Base-by-base conservation (phyloP, 2,888 invertebrate species). In the Tenthredo livida region DNA sequence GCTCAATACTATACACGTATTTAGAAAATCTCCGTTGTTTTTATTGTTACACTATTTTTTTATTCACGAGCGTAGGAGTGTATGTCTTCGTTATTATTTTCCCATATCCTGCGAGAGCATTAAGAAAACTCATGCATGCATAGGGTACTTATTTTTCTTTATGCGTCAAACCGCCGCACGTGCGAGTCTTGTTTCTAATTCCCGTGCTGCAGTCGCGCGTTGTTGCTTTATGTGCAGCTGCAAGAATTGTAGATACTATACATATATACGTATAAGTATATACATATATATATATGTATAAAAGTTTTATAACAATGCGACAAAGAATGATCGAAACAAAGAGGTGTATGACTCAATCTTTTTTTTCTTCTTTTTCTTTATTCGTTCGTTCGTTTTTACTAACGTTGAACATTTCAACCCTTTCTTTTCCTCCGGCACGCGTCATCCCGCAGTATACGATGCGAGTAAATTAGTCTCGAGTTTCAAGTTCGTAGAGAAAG, bases 161-260 rank as follows among this genome's bases (percentile, higher is more conserved):
- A 61, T 61, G 61, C 10, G 3, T 61, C 61, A 25, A 12, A 25
- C 21, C 21, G 61, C 25, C 21, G 61, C 61, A 61, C 61, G 61
- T 61, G 61, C 61, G 61, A 61, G 25, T 25, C 61, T 61, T 61
- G 61, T 61, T 61, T 61, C 25, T 61, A 61, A 61, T 61, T 61
- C 61, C 12, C 25, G 21, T 25, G 12, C 21, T 25, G 12, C 3
- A 25, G 61, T 61, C 25, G n/a, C 54, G 10, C 3, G 61, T 7
- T 54, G 54, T 7, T 54, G 61, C 25, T 61, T 61, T 61, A 25
- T 25, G 61, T 61, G 61, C 61, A 61, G 61, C 61, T 61, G 61
- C 54, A 54, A 54, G 54, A n/a, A 54, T 54, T 54, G 6, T 54
- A 54, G 54, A 54, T 54, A 54, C 21, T 21, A 5, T 58, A 9